A percentile compares a stretch with the other conserved stretches of the same genome.
Evolutionary conservation across 2,113 vertebrate genomes (phyloP).

Genomic region (Equus przewalskii): DNA sequence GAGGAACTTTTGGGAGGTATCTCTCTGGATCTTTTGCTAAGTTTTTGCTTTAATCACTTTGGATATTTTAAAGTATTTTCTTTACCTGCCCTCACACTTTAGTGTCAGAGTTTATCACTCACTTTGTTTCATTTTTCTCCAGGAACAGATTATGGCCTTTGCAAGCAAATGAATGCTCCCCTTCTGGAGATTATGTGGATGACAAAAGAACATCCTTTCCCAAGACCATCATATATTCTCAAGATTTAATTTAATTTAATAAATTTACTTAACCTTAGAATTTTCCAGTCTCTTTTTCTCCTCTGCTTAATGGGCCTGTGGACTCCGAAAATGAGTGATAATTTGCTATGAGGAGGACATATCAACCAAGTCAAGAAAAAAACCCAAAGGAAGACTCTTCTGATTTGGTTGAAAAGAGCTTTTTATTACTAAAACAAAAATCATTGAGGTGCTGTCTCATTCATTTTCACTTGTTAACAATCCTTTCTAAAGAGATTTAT

Average conservation of each 20-base stretch:
- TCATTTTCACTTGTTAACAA: conserved; percentile 50
- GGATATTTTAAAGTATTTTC: conserved; percentile 6
- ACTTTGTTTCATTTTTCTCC: conserved; percentile 77
- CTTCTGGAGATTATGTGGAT: not conserved
- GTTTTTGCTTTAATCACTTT: conserved; percentile 13
- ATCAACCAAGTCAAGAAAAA: conserved; percentile 33
- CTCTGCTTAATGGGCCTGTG: not conserved
- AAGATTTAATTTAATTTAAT: conserved; percentile 64
- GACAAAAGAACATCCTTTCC: not conserved
- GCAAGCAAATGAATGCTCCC: conserved; percentile 93
- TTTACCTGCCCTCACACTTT: not conserved
- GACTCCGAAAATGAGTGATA: not conserved
- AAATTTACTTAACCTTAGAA: conserved; percentile 62
- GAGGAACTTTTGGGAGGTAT: not conserved
- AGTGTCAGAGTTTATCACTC: not conserved
- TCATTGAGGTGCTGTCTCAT: conserved; percentile 56
- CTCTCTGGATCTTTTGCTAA: not conserved
- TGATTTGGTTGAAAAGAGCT: conserved; percentile 79
- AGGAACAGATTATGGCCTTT: conserved; percentile 98
- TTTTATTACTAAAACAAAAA: conserved; percentile 88
- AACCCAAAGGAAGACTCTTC: not conserved
- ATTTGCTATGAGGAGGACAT: not conserved
- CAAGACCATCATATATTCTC: not conserved
- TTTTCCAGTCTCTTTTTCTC: not conserved
- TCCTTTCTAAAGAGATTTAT: conserved; percentile 34